Base-by-base conservation (phyloP, 2,113 vertebrate genomes). In the Pteropus alecto region DNA sequence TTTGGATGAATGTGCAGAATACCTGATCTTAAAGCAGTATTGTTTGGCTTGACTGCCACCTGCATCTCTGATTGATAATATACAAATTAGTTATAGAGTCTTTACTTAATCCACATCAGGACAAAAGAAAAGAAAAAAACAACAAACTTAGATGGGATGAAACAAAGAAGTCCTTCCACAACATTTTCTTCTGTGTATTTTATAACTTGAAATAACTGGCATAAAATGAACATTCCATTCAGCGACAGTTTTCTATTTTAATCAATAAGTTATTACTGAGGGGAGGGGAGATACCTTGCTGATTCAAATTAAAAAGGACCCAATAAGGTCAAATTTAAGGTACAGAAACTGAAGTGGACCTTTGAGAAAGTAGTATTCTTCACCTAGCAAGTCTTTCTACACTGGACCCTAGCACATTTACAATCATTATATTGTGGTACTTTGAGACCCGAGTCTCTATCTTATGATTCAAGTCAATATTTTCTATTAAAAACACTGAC, bases 151-250 rank as follows among this genome's bases (percentile, higher is more conserved):
- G 15, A 71, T 77, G 65, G 22, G 46, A 94, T 61, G 13, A 89
- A 48, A 93, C 60, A 84, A 82, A 43, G 15, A 93, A 14, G 54
- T 93, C 18, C 33, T 56, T 97, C 56, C 51, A 70, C 93, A 67
- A 3, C 21, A 22, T 65, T 93, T 97, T 92, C 83, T 56, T 93
- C 5, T 13, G 51, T 70, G 86, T 67, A 93, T 82, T 94, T 97
- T 95, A 95, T 93, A 96, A 84, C 90, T 98, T 97, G 87, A 98
- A 97, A 51, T 86, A 96, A 95, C 70, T 56, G 58, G 58, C 93
- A 93, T 76, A 87, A 95, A 97, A 95, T 63, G 79, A 97, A 60
- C 51, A 33, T 95, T 96, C 95, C n/a, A 28, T 76, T 93, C 91
- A 35, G 65, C 67, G 84, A 94, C 16, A n/a, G 46, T 4, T 7